Evolutionary conservation across 2,797 vertebrate species (phyloP), one percentile per base, ranked within the genome.

Genomic region (Mormyrus proboscirostris): DNA sequence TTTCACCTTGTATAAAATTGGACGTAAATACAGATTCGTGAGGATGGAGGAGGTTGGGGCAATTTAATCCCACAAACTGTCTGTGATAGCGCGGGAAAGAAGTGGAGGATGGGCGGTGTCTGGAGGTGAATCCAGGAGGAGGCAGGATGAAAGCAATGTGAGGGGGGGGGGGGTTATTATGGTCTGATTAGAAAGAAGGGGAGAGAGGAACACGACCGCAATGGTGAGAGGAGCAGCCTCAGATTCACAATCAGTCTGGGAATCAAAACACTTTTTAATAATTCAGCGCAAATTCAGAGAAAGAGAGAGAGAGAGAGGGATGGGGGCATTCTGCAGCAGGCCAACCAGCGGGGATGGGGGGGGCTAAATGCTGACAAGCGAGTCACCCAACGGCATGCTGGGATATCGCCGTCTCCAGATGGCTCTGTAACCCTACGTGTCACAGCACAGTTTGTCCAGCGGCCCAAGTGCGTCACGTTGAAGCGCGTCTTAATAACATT

Each of bases 241-340:
- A 92, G 92, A 94, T 92, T 94, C 62, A 92, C 92, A 90, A 89
- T 93, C 92, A 93, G 95, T 94, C 93, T 94, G 92, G 86, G 91
- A 94, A 95, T 94, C 95, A 95, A 95, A 95, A 95, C 94, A 94
- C 89, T 89, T 82, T 94, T 96, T 93, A 96, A 95, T 95, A 95
- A 95, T 96, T 95, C 94, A 95, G 94, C 94, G 94, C 93, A 93
- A 95, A 95, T 93, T 93, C 93, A 92, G 92, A 82, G 91, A 94
- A 92, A 89, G 91, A 91, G 92, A 93, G 93, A 59, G 41, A 94
- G 93, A 88, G 91, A 92, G 92, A 92, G 89, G 91, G 91, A 92
- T 93, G 93, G 49, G 44, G 94, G 93, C 22, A 29, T 87, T 62
- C 53, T 59, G 86, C 86, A 62, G 86, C 33, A 47, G 86, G 16